These are phyloP conservation scores for Eciton burchellii DNA, from an alignment of 1,140 invertebrate species.

Conservation along the genomic window DNA sequence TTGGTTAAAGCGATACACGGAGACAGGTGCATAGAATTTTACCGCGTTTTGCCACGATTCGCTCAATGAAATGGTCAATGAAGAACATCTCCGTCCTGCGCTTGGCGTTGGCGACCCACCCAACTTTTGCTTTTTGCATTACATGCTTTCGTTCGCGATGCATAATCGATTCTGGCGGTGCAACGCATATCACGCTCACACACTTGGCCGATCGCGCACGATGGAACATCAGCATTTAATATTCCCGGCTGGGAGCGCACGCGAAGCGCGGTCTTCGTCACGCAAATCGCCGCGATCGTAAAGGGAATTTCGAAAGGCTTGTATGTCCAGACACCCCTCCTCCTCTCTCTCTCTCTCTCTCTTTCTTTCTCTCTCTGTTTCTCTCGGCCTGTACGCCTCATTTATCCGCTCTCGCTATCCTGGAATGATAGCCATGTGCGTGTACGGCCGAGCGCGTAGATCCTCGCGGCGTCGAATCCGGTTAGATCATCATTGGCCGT, in stretches of 20 bases:
- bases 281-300: slow-evolving; percentile 44
- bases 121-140: not conserved
- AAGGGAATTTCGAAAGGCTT: slow-evolving; percentile 49
- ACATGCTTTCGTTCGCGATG: not conserved
- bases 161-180: slow-evolving; percentile 1
- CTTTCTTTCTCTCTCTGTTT: no score
- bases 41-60: no score
- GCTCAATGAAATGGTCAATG: not conserved
- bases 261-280: slow-evolving; percentile 31
- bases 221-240: slow-evolving; percentile 32
- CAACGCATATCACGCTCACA: not conserved
- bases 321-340: not conserved
- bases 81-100: not conserved
- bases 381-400: slow-evolving; percentile 10
- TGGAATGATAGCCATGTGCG: slow-evolving; percentile 30
- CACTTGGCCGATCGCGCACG: not conserved
- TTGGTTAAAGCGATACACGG: no score
- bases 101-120: not conserved
- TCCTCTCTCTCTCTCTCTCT: not conserved
- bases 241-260: slow-evolving; percentile 24
- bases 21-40: no score
- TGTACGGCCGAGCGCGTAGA: slow-evolving; percentile 8
- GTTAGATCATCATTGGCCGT: slow-evolving; percentile 63
- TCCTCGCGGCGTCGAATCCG: slow-evolving; percentile 55
- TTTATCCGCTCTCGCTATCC: slow-evolving; percentile 44